Base-by-base conservation (phyloP, 2,797 vertebrate genomes). In the Parotocinclus haroldoi region DNA sequence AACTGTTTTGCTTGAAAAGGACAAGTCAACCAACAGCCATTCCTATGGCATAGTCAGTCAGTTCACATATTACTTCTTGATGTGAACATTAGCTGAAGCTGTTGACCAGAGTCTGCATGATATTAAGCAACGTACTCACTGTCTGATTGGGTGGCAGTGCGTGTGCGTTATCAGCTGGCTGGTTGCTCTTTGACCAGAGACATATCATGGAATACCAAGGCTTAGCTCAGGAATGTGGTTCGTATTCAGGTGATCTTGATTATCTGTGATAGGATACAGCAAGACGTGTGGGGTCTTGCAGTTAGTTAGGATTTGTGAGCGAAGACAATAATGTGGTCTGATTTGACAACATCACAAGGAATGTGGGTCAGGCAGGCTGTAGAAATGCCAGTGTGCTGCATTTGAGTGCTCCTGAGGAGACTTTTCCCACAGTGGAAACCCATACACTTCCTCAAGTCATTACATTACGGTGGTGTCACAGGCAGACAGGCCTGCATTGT, bases 201-300 rank as follows among this genome's bases (percentile, higher is more conserved):
- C 55, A 56, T 59, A 13, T 16, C 12, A 37, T 54, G 68, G 71
- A 60, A 42, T 66, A 53, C 46, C 16, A 7, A 57, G 63, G 58
- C 61, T 75, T 45, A n/a, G 12, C 48, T 18, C 19, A 10, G 18
- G 37, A 64, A 59, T 73, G 40, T 46, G 61, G 72, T 72, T 42
- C 68, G 54, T 6, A 9, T 19, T 51, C 38, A 56, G 58, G 44
- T 60, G 54, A 78, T 75, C 69, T 63, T 56, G 37, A 54, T 72
- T 63, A 81, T 83, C 64, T 78, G 66, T 67, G 75, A 76, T 72
- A 69, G 56, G 39, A 70, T 62, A 11, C 40, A 66, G 37, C 14
- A n/a, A 48, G 61, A 45, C 80, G 0, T 79, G 84, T 86, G 75
- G 53, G 60, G 79, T 88, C 84, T 80, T 79, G 85, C 69, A 53